Conservation (phyloP, 2,113 vertebrate genomes). For the Etheostoma cragini region DNA sequence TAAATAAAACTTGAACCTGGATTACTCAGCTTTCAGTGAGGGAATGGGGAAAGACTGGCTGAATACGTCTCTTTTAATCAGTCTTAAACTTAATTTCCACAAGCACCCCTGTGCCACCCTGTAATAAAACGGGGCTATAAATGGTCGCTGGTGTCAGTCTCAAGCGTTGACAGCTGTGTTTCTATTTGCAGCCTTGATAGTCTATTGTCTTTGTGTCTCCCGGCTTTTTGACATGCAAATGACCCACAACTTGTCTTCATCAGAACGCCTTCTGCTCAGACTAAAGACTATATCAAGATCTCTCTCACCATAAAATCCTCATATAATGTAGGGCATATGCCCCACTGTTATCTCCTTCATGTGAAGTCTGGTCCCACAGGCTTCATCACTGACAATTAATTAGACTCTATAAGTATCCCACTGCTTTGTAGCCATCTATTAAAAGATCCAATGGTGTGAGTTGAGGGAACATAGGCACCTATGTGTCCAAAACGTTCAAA, state of each 20-base stretch:
- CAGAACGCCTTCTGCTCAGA: constrained; percentile 60
- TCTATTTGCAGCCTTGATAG: constrained; percentile 51
- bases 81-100: constrained; percentile 6
- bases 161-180: constrained; percentile 75
- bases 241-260: constrained; percentile 72
- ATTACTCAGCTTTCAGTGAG: background rate
- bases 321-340: constrained; percentile 67
- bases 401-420: background rate
- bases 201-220: constrained; percentile 68
- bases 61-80: constrained; percentile 20
- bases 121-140: constrained; percentile 41
- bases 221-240: constrained; percentile 82
- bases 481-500: constrained; percentile 2
- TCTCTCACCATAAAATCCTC: constrained; percentile 69
- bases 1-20: background rate
- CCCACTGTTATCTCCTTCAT: constrained; percentile 44
- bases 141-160: constrained; percentile 39
- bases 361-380: constrained; percentile 53
- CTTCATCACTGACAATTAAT: constrained; percentile 61
- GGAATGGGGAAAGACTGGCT: background rate
- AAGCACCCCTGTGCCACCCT: background rate
- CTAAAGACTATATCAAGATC: constrained; percentile 18
- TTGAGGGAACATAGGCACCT: background rate
- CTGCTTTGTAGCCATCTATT: background rate
- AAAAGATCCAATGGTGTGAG: background rate